Evolutionary conservation across 2,888 invertebrate genomes (phyloP).

Genomic region (Noctua pronuba): DNA sequence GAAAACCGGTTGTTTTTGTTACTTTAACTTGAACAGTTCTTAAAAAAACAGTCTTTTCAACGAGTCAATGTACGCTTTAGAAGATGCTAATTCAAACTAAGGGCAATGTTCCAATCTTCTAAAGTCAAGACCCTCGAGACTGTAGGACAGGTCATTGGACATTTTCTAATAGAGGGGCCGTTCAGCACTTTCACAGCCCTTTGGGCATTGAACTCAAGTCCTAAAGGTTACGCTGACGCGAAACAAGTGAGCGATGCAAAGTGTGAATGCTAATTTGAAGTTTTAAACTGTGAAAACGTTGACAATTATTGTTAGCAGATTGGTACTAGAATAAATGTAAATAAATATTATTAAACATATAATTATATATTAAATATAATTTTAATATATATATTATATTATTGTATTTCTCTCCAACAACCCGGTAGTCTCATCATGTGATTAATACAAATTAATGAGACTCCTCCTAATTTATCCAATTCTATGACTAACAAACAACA

Average conservation of each 20-base stretch:
- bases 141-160: conserved; percentile 5
- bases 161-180: conserved; percentile 18
- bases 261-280: not conserved
- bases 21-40: conserved; percentile 39
- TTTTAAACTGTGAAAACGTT: not conserved
- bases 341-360: too few relatives aligned
- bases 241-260: conserved; percentile 20
- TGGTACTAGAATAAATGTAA: not conserved
- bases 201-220: conserved; percentile 34
- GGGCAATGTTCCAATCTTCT: conserved; percentile 6
- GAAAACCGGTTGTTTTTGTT: conserved; percentile 48
- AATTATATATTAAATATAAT: too few relatives aligned
- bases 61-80: conserved; percentile 34
- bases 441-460: conserved; percentile 34
- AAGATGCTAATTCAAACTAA: conserved; percentile 27
- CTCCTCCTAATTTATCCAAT: conserved; percentile 18
- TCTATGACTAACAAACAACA: conserved; percentile 46
- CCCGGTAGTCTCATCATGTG: conserved; percentile 14
- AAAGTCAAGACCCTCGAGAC: conserved; percentile 10
- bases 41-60: not conserved
- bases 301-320: not conserved
- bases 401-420: conserved; percentile 1
- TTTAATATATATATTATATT: too few relatives aligned
- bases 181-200: conserved; percentile 19
- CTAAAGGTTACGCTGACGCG: conserved; percentile 9